Base-by-base conservation (phyloP, 2,888 invertebrate genomes). In the Craniophora ligustri region DNA sequence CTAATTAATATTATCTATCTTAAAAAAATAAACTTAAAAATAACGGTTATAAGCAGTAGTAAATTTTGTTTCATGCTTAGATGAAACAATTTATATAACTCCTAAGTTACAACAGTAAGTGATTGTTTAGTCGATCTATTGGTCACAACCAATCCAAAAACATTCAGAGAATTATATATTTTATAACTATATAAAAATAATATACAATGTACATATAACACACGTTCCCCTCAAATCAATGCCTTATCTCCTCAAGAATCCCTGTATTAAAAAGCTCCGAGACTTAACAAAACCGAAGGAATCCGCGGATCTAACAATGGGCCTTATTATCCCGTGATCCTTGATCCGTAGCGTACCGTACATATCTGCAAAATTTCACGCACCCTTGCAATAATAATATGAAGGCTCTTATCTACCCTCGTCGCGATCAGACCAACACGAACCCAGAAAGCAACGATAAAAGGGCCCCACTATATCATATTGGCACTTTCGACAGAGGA, bases 281-380 rank as follows among this genome's bases (percentile, higher is more conserved):
- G n/a, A 72, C 49, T 72, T 67, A 47, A 66, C 71, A 65, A 71
- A 76, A 63, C 54, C 66, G 57, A 55, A 55, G 49, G 57, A 69
- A 69, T 69, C 65, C 64, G 62, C 63, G 54, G 32, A 53, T 55
- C 47, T 55, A 73, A 76, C 72, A 72, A 76, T 74, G 60, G 50
- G 57, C 68, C 81, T 81, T 86, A 87, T 88, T 85, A 85, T 86
- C 83, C 84, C 80, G 75, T 85, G 78, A 85, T 85, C 84, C 85
- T 75, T 75, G 75, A 81, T 76, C 86, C 84, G 82, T 81, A 82
- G 81, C 81, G 76, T 76, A 81, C 75, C 82, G 30, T 61, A 64
- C 82, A 78, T 88, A 89, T 89, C 89, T 90, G 86, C 85, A 83
- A 88, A 91, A 89, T 91, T 92, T 89, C 90, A 91, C 90, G 88